Percentiles rank a stretch among this genome's conserved stretches.
Conservation (phyloP, 2,797 vertebrate genomes). For the Poeciliopsis infans region DNA sequence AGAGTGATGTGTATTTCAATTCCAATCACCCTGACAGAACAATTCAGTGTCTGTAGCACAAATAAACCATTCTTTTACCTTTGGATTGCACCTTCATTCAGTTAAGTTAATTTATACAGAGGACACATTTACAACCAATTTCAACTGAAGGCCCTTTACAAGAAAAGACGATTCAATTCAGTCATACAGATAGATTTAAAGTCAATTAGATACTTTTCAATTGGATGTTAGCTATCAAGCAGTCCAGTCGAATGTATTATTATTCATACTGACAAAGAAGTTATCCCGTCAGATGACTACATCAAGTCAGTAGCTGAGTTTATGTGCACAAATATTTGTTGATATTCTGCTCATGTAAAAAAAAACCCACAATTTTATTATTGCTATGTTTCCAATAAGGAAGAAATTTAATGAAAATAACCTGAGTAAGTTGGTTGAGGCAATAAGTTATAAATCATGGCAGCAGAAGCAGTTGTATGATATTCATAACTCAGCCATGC, state of each 20-base stretch:
- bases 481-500: too few relatives aligned
- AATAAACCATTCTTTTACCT: neutral
- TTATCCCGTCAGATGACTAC: neutral
- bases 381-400: too few relatives aligned
- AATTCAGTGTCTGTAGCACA: neutral
- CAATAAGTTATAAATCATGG: too few relatives aligned
- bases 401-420: too few relatives aligned
- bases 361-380: too few relatives aligned
- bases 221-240: neutral
- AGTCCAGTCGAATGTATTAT: neutral
- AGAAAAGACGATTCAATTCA: neutral
- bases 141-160: neutral
- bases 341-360: too few relatives aligned
- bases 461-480: too few relatives aligned
- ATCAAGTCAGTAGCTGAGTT: neutral
- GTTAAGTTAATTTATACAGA: neutral
- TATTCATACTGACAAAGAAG: neutral
- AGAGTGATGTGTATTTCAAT: constrained; percentile 44
- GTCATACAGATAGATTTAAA: neutral
- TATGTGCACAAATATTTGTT: too few relatives aligned
- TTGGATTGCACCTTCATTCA: neutral
- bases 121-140: neutral
- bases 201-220: neutral
- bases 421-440: too few relatives aligned
- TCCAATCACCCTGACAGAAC: constrained; percentile 30